Percentiles rank a stretch among this genome's conserved stretches.
phyloP scores from a whole-genome alignment of 1,140 invertebrate species.

The Euura lappo region DNA sequence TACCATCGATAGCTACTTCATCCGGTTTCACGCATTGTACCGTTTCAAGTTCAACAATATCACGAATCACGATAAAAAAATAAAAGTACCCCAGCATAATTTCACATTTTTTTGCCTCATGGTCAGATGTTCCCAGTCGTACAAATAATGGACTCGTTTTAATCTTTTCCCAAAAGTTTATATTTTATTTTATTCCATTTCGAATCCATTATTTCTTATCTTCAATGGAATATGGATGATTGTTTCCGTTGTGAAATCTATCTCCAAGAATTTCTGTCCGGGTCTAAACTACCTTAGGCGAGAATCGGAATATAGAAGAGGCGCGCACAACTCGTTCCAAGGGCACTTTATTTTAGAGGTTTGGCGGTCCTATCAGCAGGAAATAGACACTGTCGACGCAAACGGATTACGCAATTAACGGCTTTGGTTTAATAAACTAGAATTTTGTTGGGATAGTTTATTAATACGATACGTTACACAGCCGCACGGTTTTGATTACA shows the following conservation, averaged over 20 bases:
- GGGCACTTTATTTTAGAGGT: constrained; percentile 14
- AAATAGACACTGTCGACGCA: constrained; percentile 12
- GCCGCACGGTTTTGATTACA: too few species aligned
- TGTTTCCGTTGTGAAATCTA: too few species aligned
- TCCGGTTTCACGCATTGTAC: too few species aligned
- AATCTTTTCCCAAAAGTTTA: neutral
- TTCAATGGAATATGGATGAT: too few species aligned
- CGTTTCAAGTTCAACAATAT: too few species aligned
- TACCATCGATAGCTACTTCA: too few species aligned
- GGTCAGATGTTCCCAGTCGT: neutral
- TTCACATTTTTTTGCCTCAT: too few species aligned
- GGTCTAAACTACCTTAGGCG: neutral
- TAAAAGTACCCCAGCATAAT: too few species aligned
- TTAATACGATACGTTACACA: too few species aligned
- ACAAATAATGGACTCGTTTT: neutral
- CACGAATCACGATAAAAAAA: too few species aligned
- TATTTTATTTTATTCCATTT: too few species aligned
- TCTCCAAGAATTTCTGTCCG: neutral
- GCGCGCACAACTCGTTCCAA: constrained; percentile 2
- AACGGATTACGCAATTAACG: constrained; percentile 12
- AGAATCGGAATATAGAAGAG: neutral
- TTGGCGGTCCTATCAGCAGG: constrained; percentile 9
- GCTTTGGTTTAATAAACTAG: constrained; percentile 7
- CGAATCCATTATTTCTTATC: too few species aligned
- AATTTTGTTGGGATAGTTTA: neutral